These are phyloP conservation scores for Danio tinwini DNA, from an alignment of 2,797 vertebrate species.

Conservation along the genomic window DNA sequence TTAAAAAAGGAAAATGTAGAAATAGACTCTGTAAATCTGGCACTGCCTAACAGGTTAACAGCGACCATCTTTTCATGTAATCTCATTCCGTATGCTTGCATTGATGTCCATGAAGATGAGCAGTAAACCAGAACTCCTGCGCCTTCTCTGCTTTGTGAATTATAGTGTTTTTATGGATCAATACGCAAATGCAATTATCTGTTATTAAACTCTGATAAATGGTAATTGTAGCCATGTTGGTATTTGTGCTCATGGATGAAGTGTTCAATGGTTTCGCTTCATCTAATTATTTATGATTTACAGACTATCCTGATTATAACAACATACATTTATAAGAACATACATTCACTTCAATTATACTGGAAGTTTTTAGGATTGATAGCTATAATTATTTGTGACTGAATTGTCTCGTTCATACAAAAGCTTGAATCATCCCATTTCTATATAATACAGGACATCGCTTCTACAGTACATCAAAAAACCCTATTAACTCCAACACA, in stretches of 20 bases:
- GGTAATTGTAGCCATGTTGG: constrained; percentile 31
- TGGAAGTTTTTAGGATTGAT: constrained; percentile 3
- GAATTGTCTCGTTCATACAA: neutral
- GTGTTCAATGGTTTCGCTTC: constrained; percentile 16
- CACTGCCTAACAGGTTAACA: constrained; percentile 78
- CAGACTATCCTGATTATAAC: neutral
- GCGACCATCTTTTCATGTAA: constrained; percentile 72
- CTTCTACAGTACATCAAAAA: too few relatives aligned
- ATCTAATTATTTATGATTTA: constrained; percentile 14
- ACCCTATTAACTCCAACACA: neutral
- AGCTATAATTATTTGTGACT: neutral
- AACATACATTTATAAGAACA: neutral
- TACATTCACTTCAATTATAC: neutral
- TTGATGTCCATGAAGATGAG: constrained; percentile 74
- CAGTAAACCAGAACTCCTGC: constrained; percentile 77
- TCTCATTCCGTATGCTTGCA: constrained; percentile 71
- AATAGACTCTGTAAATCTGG: constrained; percentile 80
- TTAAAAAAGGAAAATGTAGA: constrained; percentile 74
- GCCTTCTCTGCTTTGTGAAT: constrained; percentile 67
- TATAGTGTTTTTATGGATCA: constrained; percentile 69
- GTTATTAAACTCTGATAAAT: constrained; percentile 61
- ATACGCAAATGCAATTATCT: constrained; percentile 64
- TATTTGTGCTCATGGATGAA: constrained; percentile 38
- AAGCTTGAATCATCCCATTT: neutral
- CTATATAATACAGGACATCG: neutral